Evolutionary conservation across 2,113 vertebrate genomes (phyloP).

Genomic region (Bungarus multicinctus): DNA sequence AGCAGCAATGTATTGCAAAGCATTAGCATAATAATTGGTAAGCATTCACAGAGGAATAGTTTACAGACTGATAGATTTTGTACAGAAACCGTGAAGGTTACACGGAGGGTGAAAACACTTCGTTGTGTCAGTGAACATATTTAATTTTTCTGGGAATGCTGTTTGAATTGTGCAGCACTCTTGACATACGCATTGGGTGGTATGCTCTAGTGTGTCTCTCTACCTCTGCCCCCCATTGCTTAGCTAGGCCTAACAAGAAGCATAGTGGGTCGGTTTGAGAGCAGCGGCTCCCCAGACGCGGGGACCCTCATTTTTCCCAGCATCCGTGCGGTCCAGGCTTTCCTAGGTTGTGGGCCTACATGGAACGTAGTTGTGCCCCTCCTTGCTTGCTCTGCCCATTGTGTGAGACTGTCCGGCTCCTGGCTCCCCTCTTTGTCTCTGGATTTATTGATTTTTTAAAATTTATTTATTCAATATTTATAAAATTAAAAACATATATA

Average conservation of each 20-base stretch:
- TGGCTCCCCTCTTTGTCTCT: background rate
- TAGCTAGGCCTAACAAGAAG: slow-evolving; percentile 40
- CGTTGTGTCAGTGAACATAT: slow-evolving; percentile 82
- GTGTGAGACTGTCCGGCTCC: background rate
- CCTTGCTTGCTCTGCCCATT: background rate
- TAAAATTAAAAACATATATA: no score
- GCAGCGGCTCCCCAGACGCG: background rate
- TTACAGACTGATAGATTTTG: slow-evolving; percentile 85
- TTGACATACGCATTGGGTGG: slow-evolving; percentile 60
- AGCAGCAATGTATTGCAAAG: slow-evolving; percentile 76
- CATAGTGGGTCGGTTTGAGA: background rate
- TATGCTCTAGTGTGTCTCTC: slow-evolving; percentile 53
- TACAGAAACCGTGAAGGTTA: slow-evolving; percentile 82
- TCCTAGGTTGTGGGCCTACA: background rate
- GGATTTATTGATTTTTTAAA: background rate
- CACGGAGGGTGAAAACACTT: slow-evolving; percentile 82
- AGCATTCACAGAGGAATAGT: slow-evolving; percentile 82
- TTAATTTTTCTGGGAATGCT: slow-evolving; percentile 83
- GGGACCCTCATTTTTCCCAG: background rate
- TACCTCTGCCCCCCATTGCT: slow-evolving; percentile 31
- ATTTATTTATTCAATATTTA: no score
- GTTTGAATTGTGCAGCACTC: slow-evolving; percentile 71
- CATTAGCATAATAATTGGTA: slow-evolving; percentile 87
- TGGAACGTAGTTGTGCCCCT: background rate
- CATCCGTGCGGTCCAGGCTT: background rate